phyloP scores from a whole-genome alignment of 2,113 vertebrate genomes.

The Astatoreochromis straeleni region DNA sequence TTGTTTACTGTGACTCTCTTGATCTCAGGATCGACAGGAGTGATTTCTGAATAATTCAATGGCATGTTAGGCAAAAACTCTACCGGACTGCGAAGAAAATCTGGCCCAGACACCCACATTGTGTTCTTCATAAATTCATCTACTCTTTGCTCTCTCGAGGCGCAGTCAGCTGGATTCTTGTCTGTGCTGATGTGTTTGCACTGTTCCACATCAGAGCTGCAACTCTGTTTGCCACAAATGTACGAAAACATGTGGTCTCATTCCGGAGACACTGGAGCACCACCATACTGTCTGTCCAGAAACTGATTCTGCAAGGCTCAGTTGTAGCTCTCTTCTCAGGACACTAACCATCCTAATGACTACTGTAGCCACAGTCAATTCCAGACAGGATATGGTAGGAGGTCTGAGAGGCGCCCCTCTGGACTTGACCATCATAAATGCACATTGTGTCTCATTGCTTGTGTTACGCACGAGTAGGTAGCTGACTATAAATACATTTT shows the following conservation, averaged over 20 bases:
- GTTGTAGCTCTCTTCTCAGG: not conserved
- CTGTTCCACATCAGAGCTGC: not conserved
- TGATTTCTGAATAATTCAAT: not conserved
- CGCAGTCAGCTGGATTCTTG: not conserved
- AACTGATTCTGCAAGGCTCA: not conserved
- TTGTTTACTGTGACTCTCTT: not conserved
- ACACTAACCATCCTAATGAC: not conserved
- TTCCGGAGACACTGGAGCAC: not conserved
- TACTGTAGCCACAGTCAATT: not conserved
- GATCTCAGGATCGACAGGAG: not conserved
- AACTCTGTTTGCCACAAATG: not conserved
- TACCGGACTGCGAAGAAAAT: not conserved
- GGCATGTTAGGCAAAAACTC: not conserved
- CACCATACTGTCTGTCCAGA: not conserved
- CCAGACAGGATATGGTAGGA: not conserved
- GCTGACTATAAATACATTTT: too few relatives aligned
- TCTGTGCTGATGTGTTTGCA: not conserved
- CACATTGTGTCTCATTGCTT: not conserved
- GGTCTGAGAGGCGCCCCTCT: not conserved
- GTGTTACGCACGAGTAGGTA: too few relatives aligned
- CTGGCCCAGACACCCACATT: not conserved
- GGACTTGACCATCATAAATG: not conserved
- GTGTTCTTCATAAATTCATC: not conserved
- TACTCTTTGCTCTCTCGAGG: fast-evolving
- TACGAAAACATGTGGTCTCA: fast-evolving